phyloP scores from a whole-genome alignment of 1,140 invertebrate species.

The Arion vulgaris region DNA sequence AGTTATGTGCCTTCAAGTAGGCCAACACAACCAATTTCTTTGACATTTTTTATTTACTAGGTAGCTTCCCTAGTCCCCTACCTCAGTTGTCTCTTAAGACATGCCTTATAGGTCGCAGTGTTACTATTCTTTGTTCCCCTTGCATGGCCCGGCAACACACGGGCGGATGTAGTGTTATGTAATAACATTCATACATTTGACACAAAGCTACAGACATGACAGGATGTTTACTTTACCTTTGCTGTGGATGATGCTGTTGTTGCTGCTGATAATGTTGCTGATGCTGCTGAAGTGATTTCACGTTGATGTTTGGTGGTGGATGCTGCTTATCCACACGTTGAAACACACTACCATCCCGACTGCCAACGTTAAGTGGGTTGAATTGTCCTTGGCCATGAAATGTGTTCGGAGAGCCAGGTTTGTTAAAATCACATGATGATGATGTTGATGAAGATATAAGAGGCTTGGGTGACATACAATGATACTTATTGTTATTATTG shows the following conservation, averaged over 20 bases:
- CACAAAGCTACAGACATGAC: too few species aligned
- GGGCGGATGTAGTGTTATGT: too few species aligned
- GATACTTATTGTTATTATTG: constrained; percentile 5
- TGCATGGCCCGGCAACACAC: too few species aligned
- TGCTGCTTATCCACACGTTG: constrained; percentile 53
- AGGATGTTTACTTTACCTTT: too few species aligned
- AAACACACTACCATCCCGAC: constrained; percentile 39
- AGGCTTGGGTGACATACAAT: constrained; percentile 38
- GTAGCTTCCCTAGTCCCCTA: too few species aligned
- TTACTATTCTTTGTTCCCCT: too few species aligned
- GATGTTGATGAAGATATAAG: constrained; percentile 35
- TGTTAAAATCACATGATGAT: constrained; percentile 30
- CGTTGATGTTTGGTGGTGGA: constrained; percentile 61
- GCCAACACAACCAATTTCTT: too few species aligned
- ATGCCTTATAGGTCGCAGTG: too few species aligned
- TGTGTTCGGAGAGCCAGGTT: constrained; percentile 35
- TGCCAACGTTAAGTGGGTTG: not conserved
- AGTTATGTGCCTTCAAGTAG: too few species aligned
- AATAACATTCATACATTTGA: too few species aligned
- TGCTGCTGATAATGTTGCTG: constrained; percentile 1
- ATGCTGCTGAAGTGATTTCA: constrained; percentile 44
- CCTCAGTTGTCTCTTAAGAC: too few species aligned
- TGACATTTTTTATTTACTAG: too few species aligned
- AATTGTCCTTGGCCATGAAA: constrained; percentile 1
- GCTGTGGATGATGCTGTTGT: not conserved